Evolutionary conservation across 2,888 invertebrate genomes (phyloP).

Genomic region (Ypsolopha scabrella): DNA sequence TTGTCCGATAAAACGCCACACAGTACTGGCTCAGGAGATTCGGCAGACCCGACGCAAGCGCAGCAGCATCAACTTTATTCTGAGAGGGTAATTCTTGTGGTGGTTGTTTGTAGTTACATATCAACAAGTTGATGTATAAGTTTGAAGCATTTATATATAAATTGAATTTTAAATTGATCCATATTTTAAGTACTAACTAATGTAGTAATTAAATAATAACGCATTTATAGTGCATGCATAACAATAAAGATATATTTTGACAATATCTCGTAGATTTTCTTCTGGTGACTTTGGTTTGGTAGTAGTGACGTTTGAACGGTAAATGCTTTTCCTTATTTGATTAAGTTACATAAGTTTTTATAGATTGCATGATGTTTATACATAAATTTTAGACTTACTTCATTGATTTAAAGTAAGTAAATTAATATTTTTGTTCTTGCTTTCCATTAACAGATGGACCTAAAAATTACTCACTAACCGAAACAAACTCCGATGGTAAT

Average conservation of each 20-base stretch:
- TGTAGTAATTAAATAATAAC: too few species aligned
- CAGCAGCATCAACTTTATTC: slow-evolving; percentile 2
- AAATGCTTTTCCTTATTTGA: too few species aligned
- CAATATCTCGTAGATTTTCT: too few species aligned
- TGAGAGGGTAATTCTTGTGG: background rate
- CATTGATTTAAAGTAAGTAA: slow-evolving; percentile 7
- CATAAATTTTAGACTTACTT: background rate
- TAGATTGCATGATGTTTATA: too few species aligned
- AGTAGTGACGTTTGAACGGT: too few species aligned
- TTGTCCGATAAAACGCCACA: slow-evolving; percentile 71
- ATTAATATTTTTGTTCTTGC: slow-evolving; percentile 43
- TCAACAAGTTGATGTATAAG: background rate
- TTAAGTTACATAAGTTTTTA: too few species aligned
- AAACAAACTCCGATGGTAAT: slow-evolving; percentile 41
- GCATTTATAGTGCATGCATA: too few species aligned
- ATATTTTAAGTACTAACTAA: too few species aligned
- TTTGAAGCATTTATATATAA: too few species aligned
- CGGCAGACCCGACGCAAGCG: slow-evolving; percentile 54
- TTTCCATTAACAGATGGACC: slow-evolving; percentile 66
- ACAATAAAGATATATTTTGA: too few species aligned
- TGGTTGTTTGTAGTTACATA: background rate
- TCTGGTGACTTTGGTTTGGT: too few species aligned
- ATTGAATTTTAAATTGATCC: background rate
- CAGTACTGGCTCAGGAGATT: slow-evolving; percentile 56
- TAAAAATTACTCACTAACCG: slow-evolving; percentile 62